Evolutionary conservation across 2,113 vertebrate genomes (phyloP), one percentile per base, ranked within the genome.

Genomic region (Protobothrops mucrosquamatus): DNA sequence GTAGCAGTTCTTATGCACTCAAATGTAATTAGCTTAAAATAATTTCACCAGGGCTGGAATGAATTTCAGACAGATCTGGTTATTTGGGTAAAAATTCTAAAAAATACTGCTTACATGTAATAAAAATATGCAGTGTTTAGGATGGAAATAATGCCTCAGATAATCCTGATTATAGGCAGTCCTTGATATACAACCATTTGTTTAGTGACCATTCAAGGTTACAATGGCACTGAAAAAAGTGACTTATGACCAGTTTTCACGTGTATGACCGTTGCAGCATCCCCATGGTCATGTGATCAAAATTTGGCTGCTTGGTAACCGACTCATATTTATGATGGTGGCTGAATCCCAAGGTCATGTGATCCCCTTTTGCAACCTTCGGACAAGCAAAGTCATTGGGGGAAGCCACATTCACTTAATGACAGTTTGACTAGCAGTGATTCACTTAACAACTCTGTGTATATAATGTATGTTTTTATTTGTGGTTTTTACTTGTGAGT

Each of bases 1-100:
- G 4, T 9, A 43, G n/a, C 64, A 54, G 56, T 91, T 8, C 22
- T 54, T 94, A 91, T 9, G 87, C 34, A 4, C 46, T 56, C 87
- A 74, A 81, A 54, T 81, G 87, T 89, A 87, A 89, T 92, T 74
- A 55, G 46, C 69, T 92, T 74, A 55, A 88, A 92, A 92, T 56
- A 11, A 23, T 89, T 88, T 74, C 74, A 64, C 43, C 87, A 34
- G 29, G 24, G 23, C 24, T 74, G n/a, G 23, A 22, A 26, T 51
- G 39, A 91, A n/a, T 86, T 48, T 86, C n/a, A 48, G 85, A 18
- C 55, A 57, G 54, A 29, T 48, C 87, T 61, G 91, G n/a, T 91
- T 87, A 85, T 91, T 10, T 0, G 2, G 12, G 51, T 52, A 34
- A 51, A 48, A n/a, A n/a, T n/a, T n/a, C 7, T 22, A 81, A 81